Base-by-base conservation (phyloP, 2,113 vertebrate genomes). In the Eudyptes chrysolophus region DNA sequence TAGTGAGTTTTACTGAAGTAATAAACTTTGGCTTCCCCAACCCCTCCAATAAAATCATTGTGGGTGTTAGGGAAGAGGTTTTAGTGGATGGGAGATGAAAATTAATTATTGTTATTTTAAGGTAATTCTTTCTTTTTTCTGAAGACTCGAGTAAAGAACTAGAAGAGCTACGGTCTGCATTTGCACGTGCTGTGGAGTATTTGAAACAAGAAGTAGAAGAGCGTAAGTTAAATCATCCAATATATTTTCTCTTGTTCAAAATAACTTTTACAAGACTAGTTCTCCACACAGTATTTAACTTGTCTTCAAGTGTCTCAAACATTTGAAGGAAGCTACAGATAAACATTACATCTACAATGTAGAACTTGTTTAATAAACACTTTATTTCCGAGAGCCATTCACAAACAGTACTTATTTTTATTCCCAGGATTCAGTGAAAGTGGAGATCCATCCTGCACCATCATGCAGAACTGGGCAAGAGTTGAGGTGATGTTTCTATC, bases 401-500 rank as follows among this genome's bases (percentile, higher is more conserved):
- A 48, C 81, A 76, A 87, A 72, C 38, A 27, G 14, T 3, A 7
- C 6, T 76, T 74, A 5, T 27, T 88, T 93, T 79, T 81, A 46
- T 92, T 66, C 68, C 8, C 84, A 99, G 99, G 99, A 52, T 99
- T 99, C 96, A 99, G 98, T 77, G 99, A 99, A 96, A 99, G 99
- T 71, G 99, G 99, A 60, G 99, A 99, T 97, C 98, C 99, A 3
- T 99, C 99, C 77, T 99, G 99, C 92, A 98, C 98, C 86, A 99
- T 99, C 95, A 99, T 99, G 99, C 99, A 99, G 98, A 99, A 99
- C 98, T 99, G 99, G 99, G 99, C 99, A 17, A 98, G 98, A 97
- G 98, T 99, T 44, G 99, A 99, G 99, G 99, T 99, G 96, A 98
- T 36, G 34, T 25, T 80, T 76, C 24, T 52, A 1, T 54, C 29